These are phyloP conservation scores for Magallana gigas DNA, from an alignment of 1,140 invertebrate genomes.

Conservation along the genomic window DNA sequence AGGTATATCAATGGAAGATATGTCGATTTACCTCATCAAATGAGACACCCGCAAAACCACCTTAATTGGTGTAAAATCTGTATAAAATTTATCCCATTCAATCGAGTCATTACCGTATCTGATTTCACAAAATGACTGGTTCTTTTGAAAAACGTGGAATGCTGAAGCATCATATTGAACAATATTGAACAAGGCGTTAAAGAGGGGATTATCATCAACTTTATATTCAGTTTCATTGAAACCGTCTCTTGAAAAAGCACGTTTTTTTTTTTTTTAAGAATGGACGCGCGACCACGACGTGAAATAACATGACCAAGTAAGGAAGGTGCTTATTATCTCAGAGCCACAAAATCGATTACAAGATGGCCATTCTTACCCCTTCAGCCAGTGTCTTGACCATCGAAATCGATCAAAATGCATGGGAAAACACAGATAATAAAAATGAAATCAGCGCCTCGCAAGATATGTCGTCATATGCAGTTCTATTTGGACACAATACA, in stretches of 20 bases:
- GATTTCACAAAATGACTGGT: conserved; percentile 23
- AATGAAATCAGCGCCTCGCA: background rate
- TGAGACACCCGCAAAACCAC: background rate
- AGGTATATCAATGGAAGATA: conserved; percentile 18
- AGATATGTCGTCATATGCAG: no score
- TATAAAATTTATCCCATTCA: background rate
- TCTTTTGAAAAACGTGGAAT: conserved; percentile 2
- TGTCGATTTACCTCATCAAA: background rate
- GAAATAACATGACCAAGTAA: conserved; percentile 23
- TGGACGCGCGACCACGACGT: conserved; percentile 4
- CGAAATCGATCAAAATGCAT: background rate
- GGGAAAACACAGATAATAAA: conserved; percentile 21
- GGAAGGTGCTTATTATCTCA: conserved; percentile 29
- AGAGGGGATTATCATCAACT: conserved; percentile 19
- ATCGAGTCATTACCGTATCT: conserved; percentile 19
- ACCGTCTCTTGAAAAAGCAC: conserved; percentile 26
- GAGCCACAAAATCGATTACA: conserved; percentile 6
- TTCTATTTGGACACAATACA: no score
- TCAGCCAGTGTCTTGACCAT: conserved; percentile 28
- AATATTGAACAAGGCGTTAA: conserved; percentile 33
- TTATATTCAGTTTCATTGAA: conserved; percentile 27
- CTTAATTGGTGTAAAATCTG: conserved; percentile 15
- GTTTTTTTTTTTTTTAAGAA: conserved; percentile 15
- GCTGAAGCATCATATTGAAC: conserved; percentile 9
- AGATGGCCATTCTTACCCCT: conserved; percentile 19